Evolutionary conservation across 2,888 invertebrate genomes (phyloP).

Genomic region (Aspidiotus rigidus): DNA sequence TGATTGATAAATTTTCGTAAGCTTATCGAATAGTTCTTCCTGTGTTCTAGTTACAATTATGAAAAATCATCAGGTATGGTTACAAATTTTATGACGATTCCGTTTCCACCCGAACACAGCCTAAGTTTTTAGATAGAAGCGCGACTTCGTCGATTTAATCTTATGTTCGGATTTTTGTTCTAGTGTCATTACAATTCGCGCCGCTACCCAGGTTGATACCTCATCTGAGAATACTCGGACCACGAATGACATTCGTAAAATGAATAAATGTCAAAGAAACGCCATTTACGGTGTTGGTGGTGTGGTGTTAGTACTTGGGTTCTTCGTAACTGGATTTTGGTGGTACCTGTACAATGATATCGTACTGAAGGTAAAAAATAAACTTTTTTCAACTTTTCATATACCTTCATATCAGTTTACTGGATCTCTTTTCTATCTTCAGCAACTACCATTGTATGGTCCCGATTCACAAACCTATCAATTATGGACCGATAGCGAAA

Average conservation of each 20-base stretch:
- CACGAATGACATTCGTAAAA: neutral
- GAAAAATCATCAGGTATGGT: too few relatives aligned
- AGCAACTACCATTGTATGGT: conserved; percentile 10
- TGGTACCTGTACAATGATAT: conserved; percentile 7
- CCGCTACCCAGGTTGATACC: too few relatives aligned
- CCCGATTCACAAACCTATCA: conserved; percentile 13
- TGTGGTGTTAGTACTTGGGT: conserved; percentile 11
- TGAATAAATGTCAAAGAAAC: conserved; percentile 4
- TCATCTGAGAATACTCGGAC: too few relatives aligned
- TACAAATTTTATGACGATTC: too few relatives aligned
- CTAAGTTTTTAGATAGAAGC: too few relatives aligned
- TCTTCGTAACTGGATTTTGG: conserved; percentile 22
- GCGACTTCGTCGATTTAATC: too few relatives aligned
- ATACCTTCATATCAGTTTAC: neutral
- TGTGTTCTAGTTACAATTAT: too few relatives aligned
- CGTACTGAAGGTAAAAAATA: conserved; percentile 10
- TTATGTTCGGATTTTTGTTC: too few relatives aligned
- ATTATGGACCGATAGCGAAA: conserved; percentile 44
- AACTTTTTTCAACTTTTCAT: neutral
- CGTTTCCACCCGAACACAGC: too few relatives aligned
- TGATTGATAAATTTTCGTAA: too few relatives aligned
- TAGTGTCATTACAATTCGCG: too few relatives aligned
- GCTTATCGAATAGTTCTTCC: too few relatives aligned
- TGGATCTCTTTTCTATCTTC: conserved; percentile 6
- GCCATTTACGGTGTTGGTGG: conserved; percentile 15